A percentile compares a stretch with the other conserved stretches of the same genome.
Evolutionary conservation across 2,888 invertebrate genomes (phyloP).

Genomic region (Gerris lacustris): DNA sequence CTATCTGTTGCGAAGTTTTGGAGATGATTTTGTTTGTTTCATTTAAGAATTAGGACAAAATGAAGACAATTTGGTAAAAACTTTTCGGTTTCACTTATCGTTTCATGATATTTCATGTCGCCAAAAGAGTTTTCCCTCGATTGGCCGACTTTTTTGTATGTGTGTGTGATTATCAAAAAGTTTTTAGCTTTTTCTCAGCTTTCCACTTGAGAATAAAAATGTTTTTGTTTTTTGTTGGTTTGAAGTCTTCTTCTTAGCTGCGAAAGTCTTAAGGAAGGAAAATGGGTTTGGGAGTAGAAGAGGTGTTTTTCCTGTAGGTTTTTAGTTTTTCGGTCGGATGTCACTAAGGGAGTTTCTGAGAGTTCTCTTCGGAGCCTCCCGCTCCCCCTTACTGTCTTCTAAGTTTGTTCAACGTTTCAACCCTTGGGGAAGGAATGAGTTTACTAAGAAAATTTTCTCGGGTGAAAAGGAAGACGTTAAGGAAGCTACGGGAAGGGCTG

Average conservation of each 20-base stretch:
- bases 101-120: neutral
- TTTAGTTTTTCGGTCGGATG: neutral
- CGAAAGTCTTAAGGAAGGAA: neutral
- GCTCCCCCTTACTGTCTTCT: neutral
- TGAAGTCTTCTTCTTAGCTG: neutral
- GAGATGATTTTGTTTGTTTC: too few species aligned
- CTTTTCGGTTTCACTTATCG: too few species aligned
- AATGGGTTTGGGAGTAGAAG: neutral
- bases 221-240: neutral
- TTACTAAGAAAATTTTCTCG: constrained; percentile 3
- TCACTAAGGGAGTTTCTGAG: too few species aligned
- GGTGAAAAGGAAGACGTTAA: neutral
- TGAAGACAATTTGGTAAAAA: too few species aligned
- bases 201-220: too few species aligned
- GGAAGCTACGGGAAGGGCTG: neutral
- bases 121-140: neutral
- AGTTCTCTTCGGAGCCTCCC: neutral
- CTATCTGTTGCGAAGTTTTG: too few species aligned
- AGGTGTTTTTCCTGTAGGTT: neutral
- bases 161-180: neutral
- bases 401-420: neutral
- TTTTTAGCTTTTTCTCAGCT: neutral
- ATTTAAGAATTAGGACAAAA: too few species aligned
- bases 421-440: neutral
- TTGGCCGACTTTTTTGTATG: neutral